Conservation (phyloP, 2,888 invertebrate species). For the Elysia crispata region DNA sequence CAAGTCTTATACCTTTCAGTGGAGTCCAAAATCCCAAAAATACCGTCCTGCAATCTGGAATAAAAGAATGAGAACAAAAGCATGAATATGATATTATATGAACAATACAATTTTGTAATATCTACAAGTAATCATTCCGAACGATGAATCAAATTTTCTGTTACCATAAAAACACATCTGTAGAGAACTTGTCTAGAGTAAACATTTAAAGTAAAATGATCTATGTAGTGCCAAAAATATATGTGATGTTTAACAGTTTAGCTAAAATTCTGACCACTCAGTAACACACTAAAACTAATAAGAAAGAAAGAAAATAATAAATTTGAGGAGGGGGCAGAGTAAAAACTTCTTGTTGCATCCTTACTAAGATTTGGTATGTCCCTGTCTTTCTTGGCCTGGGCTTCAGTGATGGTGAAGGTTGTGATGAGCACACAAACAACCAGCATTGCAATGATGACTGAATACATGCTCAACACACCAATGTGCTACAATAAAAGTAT, state of each 20-base stretch:
- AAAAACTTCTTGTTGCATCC: background rate
- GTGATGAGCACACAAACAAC: slow-evolving; percentile 69
- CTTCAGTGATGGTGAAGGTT: slow-evolving; percentile 65
- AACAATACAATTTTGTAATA: too few species aligned
- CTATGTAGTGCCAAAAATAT: too few species aligned
- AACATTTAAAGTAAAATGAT: too few species aligned
- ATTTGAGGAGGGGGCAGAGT: too few species aligned
- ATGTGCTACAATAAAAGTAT: slow-evolving; percentile 60
- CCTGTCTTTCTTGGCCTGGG: slow-evolving; percentile 55
- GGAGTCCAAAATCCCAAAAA: slow-evolving; percentile 74
- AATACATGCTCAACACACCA: slow-evolving; percentile 68
- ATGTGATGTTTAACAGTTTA: too few species aligned
- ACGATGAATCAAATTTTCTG: background rate
- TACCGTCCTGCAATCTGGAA: slow-evolving; percentile 66
- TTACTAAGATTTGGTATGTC: slow-evolving; percentile 41
- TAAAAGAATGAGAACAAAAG: background rate
- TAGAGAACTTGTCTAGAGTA: background rate
- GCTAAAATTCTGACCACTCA: too few species aligned
- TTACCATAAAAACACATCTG: background rate
- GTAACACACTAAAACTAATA: too few species aligned
- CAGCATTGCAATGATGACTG: slow-evolving; percentile 67
- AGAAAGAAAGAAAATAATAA: too few species aligned
- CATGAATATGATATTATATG: too few species aligned
- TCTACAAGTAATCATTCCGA: too few species aligned
- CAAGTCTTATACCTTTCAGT: slow-evolving; percentile 74